Evolutionary conservation across 1,140 invertebrate species (phyloP).

Genomic region (Nephila pilipes): DNA sequence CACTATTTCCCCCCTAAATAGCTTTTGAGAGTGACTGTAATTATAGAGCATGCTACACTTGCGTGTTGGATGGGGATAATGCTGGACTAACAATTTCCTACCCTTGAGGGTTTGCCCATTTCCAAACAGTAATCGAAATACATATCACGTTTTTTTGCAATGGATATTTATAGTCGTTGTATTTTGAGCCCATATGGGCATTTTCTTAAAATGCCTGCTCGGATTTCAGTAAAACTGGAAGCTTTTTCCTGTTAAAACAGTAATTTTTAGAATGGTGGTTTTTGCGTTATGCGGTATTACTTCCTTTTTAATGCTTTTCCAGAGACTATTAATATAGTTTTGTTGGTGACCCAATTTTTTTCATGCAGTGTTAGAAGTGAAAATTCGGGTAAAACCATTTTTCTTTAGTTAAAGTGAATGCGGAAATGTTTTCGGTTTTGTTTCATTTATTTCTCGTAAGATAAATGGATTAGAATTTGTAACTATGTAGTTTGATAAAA

Average conservation of each 20-base stretch:
- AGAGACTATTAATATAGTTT: background rate
- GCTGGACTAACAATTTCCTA: background rate
- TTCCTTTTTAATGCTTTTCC: background rate
- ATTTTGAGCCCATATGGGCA: background rate
- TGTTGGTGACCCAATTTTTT: slow-evolving; percentile 10
- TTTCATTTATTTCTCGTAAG: too few relatives aligned
- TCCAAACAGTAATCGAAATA: slow-evolving; percentile 25
- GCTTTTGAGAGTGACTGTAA: slow-evolving; percentile 20
- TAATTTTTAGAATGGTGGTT: background rate
- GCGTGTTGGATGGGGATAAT: background rate
- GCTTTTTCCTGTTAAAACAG: background rate
- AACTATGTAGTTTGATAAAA: too few relatives aligned
- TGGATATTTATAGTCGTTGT: slow-evolving; percentile 26
- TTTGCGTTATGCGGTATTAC: background rate
- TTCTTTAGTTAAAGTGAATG: too few relatives aligned
- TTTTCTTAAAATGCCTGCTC: background rate
- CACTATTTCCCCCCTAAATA: background rate
- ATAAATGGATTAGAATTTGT: too few relatives aligned
- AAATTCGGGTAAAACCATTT: too few relatives aligned
- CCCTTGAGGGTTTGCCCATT: background rate
- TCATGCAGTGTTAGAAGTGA: too few relatives aligned
- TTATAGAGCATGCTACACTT: background rate
- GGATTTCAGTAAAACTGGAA: background rate
- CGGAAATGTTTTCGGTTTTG: too few relatives aligned
- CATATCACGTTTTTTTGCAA: background rate